phyloP scores from a whole-genome alignment of 2,888 invertebrate species.

The Volucella zonaria region DNA sequence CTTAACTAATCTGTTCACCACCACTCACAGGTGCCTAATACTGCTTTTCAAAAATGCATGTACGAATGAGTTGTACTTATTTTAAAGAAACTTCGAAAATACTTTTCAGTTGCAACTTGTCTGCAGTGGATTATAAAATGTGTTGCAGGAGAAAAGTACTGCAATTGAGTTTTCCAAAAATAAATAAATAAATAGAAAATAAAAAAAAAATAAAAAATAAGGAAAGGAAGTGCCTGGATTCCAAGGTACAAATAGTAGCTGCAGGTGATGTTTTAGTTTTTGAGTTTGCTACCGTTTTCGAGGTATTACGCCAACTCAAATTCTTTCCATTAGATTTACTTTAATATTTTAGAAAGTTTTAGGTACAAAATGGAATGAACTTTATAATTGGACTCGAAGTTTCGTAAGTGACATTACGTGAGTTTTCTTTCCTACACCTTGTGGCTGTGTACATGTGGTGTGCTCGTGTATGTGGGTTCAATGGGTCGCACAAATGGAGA shows the following conservation, averaged over 20 bases:
- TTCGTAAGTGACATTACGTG: slow-evolving; percentile 14
- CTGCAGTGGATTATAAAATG: slow-evolving; percentile 29
- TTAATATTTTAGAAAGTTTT: slow-evolving; percentile 57
- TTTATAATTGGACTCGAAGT: slow-evolving; percentile 48
- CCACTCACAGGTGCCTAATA: no score
- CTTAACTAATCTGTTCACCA: no score
- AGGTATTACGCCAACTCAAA: slow-evolving; percentile 49
- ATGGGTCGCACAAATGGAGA: no score
- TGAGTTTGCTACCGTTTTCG: slow-evolving; percentile 28
- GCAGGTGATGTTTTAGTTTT: slow-evolving; percentile 49
- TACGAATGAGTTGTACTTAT: no score
- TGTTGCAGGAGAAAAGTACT: not conserved
- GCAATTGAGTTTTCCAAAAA: slow-evolving; percentile 16
- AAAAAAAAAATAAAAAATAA: slow-evolving; percentile 5
- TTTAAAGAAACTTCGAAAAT: slow-evolving; percentile 24
- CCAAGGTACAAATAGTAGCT: not conserved
- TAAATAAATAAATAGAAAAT: slow-evolving; percentile 5
- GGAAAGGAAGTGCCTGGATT: not conserved
- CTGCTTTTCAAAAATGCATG: no score
- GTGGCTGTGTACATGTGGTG: no score
- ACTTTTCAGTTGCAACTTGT: slow-evolving; percentile 25
- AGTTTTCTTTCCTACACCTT: not conserved
- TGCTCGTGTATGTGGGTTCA: no score
- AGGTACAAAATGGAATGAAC: slow-evolving; percentile 44
- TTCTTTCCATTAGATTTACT: slow-evolving; percentile 62